phyloP scores from a whole-genome alignment of 1,140 invertebrate genomes.

The Patella vulgata region DNA sequence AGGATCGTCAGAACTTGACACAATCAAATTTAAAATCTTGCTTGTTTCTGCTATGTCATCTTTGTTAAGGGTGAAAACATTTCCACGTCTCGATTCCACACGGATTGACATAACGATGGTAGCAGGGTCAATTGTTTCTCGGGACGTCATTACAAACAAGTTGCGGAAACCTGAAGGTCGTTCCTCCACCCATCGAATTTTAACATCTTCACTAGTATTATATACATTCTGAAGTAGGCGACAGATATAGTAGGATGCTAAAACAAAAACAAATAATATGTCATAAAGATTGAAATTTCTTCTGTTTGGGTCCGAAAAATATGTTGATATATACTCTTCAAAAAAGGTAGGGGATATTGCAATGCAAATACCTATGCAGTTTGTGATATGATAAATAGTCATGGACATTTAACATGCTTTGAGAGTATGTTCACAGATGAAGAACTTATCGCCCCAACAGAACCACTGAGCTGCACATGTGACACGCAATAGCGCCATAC shows the following conservation, averaged over 20 bases:
- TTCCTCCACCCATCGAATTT: conserved; percentile 87
- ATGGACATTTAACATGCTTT: too few relatives aligned
- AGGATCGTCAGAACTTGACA: neutral
- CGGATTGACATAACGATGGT: conserved; percentile 17
- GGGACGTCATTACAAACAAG: conserved; percentile 87
- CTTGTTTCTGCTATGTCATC: conserved; percentile 12
- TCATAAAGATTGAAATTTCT: too few relatives aligned
- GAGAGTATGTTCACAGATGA: too few relatives aligned
- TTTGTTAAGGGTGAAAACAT: neutral
- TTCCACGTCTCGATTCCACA: neutral
- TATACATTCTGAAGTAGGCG: conserved; percentile 91
- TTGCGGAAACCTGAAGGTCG: conserved; percentile 79
- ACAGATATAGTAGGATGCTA: conserved; percentile 89
- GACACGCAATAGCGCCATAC: too few relatives aligned
- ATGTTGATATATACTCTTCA: too few relatives aligned
- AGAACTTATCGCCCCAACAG: too few relatives aligned
- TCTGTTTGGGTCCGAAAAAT: too few relatives aligned
- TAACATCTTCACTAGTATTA: conserved; percentile 78
- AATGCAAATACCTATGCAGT: too few relatives aligned
- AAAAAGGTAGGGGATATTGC: too few relatives aligned
- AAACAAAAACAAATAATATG: conserved; percentile 51
- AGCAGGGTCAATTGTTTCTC: conserved; percentile 53
- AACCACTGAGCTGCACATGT: too few relatives aligned
- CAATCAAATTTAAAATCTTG: conserved; percentile 7
- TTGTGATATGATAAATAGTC: too few relatives aligned